Evolutionary conservation across 2,888 invertebrate genomes (phyloP).

Genomic region (Rotaria macrura): DNA sequence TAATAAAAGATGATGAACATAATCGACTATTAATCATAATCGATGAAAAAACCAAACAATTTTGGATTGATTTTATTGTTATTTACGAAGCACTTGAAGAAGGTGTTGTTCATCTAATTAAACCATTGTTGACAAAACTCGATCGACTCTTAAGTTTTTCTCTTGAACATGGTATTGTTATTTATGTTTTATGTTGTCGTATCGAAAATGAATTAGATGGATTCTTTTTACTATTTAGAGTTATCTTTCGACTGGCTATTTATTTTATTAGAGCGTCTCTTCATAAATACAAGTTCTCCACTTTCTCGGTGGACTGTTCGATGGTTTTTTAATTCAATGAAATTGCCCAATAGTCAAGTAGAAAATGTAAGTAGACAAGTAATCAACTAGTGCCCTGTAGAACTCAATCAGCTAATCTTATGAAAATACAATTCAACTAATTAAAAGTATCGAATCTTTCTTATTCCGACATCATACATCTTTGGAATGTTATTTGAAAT

Average conservation of each 20-base stretch:
- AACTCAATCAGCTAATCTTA: no score
- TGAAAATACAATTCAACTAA: no score
- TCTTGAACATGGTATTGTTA: not conserved
- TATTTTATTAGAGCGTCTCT: conserved; percentile 13
- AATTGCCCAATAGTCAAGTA: not conserved
- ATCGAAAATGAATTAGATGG: not conserved
- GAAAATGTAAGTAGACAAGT: not conserved
- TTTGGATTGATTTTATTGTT: conserved; percentile 8
- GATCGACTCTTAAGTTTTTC: not conserved
- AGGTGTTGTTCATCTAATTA: not conserved
- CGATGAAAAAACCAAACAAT: not conserved
- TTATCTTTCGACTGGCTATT: not conserved
- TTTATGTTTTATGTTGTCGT: not conserved
- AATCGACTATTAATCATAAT: not conserved
- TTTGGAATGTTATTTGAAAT: no score
- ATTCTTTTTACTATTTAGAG: not conserved
- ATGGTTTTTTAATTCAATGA: not conserved
- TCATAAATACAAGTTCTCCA: not conserved
- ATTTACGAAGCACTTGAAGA: not conserved
- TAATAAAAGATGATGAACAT: not conserved
- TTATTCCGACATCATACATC: no score
- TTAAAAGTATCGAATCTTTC: no score
- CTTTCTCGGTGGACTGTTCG: not conserved
- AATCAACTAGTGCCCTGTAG: no score
- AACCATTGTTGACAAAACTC: not conserved